Conservation (phyloP, 2,888 invertebrate species). For the Plebejus anna region DNA sequence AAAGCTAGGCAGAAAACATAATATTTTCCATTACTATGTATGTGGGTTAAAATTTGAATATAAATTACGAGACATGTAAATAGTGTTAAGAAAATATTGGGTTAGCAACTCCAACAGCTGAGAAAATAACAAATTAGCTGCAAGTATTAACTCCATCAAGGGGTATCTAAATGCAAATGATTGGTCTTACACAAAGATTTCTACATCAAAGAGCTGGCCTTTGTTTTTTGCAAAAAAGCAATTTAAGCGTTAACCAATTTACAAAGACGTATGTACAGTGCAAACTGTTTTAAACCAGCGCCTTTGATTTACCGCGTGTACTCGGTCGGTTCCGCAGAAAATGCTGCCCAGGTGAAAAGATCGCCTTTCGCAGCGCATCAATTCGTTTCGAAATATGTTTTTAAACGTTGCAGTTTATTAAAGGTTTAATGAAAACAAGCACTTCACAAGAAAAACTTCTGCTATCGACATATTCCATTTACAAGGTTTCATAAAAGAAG, state of each 20-base stretch:
- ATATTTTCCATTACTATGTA: constrained; percentile 5
- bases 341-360: neutral
- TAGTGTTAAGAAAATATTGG: neutral
- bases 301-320: neutral
- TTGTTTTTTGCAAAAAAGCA: neutral
- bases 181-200: neutral
- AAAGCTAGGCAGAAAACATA: neutral
- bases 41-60: constrained; percentile 20
- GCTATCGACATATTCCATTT: neutral
- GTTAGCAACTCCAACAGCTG: neutral
- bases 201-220: neutral
- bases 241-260: neutral
- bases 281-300: constrained; percentile 2
- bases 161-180: neutral
- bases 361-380: neutral
- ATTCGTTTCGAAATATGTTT: neutral
- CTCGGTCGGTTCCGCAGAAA: neutral
- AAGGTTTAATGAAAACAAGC: neutral
- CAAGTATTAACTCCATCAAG: neutral
- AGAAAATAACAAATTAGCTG: neutral
- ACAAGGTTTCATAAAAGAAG: neutral
- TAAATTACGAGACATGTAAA: constrained; percentile 21
- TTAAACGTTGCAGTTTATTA: neutral
- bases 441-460: neutral
- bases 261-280: constrained; percentile 8